Percentiles rank a stretch among this genome's conserved stretches.
These are phyloP conservation scores for Platorchestia sp. DNA, from an alignment of 1,140 invertebrate genomes.

Conservation along the genomic window DNA sequence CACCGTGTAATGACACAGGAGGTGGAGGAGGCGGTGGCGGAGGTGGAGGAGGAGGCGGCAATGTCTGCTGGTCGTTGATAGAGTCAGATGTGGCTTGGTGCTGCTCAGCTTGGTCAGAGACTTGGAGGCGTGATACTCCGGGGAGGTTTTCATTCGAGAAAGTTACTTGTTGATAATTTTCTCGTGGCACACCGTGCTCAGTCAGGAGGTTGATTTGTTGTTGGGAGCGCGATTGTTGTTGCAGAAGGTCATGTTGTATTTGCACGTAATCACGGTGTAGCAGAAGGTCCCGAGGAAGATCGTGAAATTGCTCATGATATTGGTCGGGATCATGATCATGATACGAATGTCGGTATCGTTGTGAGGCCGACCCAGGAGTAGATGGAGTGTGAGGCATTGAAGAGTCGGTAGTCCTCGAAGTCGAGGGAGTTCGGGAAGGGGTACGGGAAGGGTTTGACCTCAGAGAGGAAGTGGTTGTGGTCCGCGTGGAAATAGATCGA, in stretches of 20 bases:
- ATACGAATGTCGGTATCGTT: constrained; percentile 35
- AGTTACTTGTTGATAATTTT: constrained; percentile 32
- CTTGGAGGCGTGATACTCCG: background rate
- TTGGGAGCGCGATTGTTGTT: constrained; percentile 47
- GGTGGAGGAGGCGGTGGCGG: constrained; percentile 41
- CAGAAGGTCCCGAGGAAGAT: constrained; percentile 32
- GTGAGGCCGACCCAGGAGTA: constrained; percentile 4
- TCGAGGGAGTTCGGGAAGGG: constrained; percentile 32
- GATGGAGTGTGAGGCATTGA: constrained; percentile 41
- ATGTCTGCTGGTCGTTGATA: constrained; percentile 3
- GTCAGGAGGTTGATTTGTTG: constrained; percentile 34
- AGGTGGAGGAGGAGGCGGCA: constrained; percentile 14
- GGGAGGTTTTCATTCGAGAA: constrained; percentile 34
- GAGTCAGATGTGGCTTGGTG: background rate
- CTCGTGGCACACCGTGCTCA: background rate
- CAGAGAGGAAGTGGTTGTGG: constrained; percentile 35
- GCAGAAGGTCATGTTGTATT: constrained; percentile 37
- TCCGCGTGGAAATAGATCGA: constrained; percentile 34
- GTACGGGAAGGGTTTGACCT: constrained; percentile 13
- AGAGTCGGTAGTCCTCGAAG: constrained; percentile 37
- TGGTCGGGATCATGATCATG: constrained; percentile 45
- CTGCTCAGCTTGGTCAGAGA: background rate
- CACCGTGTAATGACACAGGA: constrained; percentile 19
- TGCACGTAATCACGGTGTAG: constrained; percentile 18
- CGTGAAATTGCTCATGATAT: constrained; percentile 48